Evolutionary conservation across 2,888 invertebrate genomes (phyloP).

Genomic region (Coelinius sp.): DNA sequence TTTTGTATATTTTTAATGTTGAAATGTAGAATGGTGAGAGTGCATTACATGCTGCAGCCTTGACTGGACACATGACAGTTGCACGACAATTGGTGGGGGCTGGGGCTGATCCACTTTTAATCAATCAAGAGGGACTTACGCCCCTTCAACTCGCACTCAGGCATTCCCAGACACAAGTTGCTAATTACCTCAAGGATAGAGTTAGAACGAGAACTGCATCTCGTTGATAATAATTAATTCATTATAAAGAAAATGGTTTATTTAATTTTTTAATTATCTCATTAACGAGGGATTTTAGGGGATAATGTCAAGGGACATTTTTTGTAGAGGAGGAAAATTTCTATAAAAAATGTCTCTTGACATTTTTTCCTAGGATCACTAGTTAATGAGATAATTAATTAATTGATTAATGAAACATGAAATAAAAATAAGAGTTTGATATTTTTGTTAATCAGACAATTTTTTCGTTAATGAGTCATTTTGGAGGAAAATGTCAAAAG

Average conservation of each 20-base stretch:
- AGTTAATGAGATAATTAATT: too few species aligned
- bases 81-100: conserved; percentile 82
- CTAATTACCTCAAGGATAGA: conserved; percentile 73
- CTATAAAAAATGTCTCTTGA: too few species aligned
- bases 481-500: too few species aligned
- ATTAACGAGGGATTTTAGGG: too few species aligned
- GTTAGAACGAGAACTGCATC: conserved; percentile 60
- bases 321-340: too few species aligned
- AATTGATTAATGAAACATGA: too few species aligned
- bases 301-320: too few species aligned
- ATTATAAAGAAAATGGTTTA: not conserved
- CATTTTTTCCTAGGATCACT: too few species aligned
- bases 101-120: conserved; percentile 78
- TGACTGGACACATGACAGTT: conserved; percentile 88
- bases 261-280: not conserved
- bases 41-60: conserved; percentile 90
- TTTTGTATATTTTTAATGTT: conserved; percentile 29
- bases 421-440: too few species aligned
- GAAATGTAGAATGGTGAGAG: conserved; percentile 88
- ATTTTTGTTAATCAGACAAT: too few species aligned
- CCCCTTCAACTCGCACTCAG: conserved; percentile 78
- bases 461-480: too few species aligned
- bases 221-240: conserved; percentile 45
- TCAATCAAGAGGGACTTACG: conserved; percentile 82
- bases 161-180: conserved; percentile 73